Evolutionary conservation across 2,113 vertebrate species (phyloP).

Genomic region (Prionailurus bengalensis): DNA sequence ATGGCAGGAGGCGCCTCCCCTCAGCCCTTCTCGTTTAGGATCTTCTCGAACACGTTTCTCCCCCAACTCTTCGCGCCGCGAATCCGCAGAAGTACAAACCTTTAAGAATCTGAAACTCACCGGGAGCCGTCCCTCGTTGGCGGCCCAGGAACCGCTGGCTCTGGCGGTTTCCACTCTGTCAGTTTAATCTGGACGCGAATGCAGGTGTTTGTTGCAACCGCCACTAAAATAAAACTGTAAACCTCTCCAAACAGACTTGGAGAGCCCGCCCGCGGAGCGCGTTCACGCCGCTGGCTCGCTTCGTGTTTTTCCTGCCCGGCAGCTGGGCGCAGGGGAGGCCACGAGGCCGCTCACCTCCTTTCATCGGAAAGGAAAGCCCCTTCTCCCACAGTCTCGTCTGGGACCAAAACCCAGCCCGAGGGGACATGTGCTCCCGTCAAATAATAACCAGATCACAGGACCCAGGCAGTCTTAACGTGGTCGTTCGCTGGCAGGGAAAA

Average conservation of each 20-base stretch:
- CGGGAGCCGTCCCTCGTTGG: fast-evolving
- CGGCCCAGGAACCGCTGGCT: not conserved
- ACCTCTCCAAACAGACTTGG: constrained; percentile 15
- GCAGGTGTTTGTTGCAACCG: constrained; percentile 1
- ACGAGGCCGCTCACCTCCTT: not conserved
- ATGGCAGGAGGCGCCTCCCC: not conserved
- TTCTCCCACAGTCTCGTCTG: not conserved
- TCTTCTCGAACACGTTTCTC: not conserved
- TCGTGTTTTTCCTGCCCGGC: not conserved
- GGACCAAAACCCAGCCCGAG: not conserved
- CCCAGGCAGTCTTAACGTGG: fast-evolving
- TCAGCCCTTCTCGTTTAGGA: not conserved
- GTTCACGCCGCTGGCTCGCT: not conserved
- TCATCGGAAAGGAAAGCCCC: constrained; percentile 54
- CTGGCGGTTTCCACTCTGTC: not conserved
- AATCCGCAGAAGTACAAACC: not conserved
- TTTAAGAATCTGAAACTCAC: not conserved
- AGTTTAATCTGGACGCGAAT: constrained; percentile 50
- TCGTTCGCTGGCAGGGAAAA: not conserved
- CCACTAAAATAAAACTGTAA: constrained; percentile 21
- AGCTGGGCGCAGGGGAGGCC: not conserved
- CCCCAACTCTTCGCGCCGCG: not conserved
- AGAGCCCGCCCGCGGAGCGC: constrained; percentile 2
- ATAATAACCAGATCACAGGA: not conserved
- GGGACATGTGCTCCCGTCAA: not conserved